phyloP scores from a whole-genome alignment of 1,140 invertebrate genomes.

The Drosophila navojoa region DNA sequence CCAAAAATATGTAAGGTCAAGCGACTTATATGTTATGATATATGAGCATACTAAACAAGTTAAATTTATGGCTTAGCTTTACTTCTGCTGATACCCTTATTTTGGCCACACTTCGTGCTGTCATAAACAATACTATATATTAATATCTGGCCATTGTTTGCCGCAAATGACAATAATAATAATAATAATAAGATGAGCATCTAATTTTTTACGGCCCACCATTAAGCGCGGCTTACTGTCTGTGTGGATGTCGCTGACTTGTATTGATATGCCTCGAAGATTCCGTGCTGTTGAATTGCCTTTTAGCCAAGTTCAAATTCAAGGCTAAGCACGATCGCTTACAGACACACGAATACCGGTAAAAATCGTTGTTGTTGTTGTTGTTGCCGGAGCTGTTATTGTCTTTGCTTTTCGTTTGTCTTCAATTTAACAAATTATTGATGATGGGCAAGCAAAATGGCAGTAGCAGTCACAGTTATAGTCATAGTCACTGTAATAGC shows the following conservation, averaged over 20 bases:
- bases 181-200: conserved; percentile 25
- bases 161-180: conserved; percentile 16
- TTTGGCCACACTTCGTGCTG: conserved; percentile 47
- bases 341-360: conserved; percentile 48
- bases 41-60: conserved; percentile 44
- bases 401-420: conserved; percentile 27
- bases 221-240: conserved; percentile 19
- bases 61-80: conserved; percentile 53
- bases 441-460: conserved; percentile 12
- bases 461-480: neutral
- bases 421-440: conserved; percentile 25
- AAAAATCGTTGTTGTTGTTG: conserved; percentile 24
- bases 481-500: conserved; percentile 1
- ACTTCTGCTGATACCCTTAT: conserved; percentile 24
- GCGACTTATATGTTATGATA: conserved; percentile 3
- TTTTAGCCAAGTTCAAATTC: conserved; percentile 79
- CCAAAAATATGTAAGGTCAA: conserved; percentile 47
- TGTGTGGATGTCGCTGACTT: conserved; percentile 16
- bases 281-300: conserved; percentile 56
- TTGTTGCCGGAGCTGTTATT: conserved; percentile 30
- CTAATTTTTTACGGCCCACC: conserved; percentile 60
- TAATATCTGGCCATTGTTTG: conserved; percentile 14
- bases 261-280: conserved; percentile 41
- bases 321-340: conserved; percentile 68
- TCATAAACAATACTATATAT: conserved; percentile 42